Evolutionary conservation across 2,888 invertebrate genomes (phyloP), one percentile per base, ranked within the genome.

Genomic region (Andrena haemorrhoa): DNA sequence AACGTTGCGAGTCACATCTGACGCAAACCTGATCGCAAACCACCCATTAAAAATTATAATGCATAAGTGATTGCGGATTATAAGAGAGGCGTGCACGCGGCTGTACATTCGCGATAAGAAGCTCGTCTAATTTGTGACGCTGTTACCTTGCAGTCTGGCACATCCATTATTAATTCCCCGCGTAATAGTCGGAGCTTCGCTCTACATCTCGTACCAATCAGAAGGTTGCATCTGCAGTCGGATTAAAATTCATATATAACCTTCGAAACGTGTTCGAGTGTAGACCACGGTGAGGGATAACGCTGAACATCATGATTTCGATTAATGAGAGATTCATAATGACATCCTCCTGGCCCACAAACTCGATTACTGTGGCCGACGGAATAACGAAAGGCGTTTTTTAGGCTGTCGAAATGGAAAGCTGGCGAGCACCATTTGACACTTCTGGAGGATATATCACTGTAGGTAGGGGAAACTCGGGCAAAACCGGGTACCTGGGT

Each of bases 151-250:
- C 78, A 74, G 78, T 75, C 81, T 86, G 66, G 64, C 26, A 63
- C 70, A 84, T 87, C 74, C 77, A 85, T 82, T 87, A 87, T 85
- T 86, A 82, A 86, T 87, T 82, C 73, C 16, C 41, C 60, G 71
- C 79, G 77, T 82, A 87, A 78, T 79, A 79, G 85, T 71, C 53
- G 63, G 68, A 53, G 64, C 51, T 60, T 35, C 74, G 26, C 31
- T 64, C 49, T 66, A 61, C 16, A 70, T 58, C 53, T 56, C 63
- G 53, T 35, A 35, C n/a, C 20, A 64, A 51, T 64, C 64, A 79
- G 66, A 51, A 76, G 31, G 35, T 60, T 83, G 58, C 35, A 63
- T 74, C 47, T 29, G 71, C 47, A 60, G 53, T 49, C 20, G 33
- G 53, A 86, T 86, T 86, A 84, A 86, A 86, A 86, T 81, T 84